Base-by-base conservation (phyloP, 2,888 invertebrate species). In the Belgica antarctica region DNA sequence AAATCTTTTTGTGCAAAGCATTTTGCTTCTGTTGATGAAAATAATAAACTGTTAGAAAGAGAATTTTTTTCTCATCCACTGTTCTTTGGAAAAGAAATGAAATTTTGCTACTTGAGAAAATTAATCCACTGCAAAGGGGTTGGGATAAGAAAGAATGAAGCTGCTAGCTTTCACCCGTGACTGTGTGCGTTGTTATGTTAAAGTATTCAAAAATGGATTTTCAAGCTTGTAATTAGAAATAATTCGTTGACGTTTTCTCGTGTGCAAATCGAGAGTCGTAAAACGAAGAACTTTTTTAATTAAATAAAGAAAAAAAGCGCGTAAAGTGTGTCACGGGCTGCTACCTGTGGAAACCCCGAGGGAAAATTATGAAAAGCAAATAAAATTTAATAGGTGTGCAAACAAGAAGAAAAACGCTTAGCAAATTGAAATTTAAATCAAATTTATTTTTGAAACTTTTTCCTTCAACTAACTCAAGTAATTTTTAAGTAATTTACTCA, bases 231-330 rank as follows among this genome's bases (percentile, higher is more conserved):
- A 47, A 63, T 63, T 63, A 63, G 41, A 63, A 63, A 46, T 63
- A 63, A 66, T 66, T 66, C 65, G 65, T 66, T 66, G 65, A 66
- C 65, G 65, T 47, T 36, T 41, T 66, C 25, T 27, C 46, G 47
- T 47, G 65, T 46, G 65, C 24, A 27, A 46, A 46, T 47, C 28
- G 8, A n/a, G 22, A 17, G 25, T 52, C 52, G 22, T 52, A 17
- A 52, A 52, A 52, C 17, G 52, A 7, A n/a, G 22, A 52, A 17
- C 22, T 52, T 52, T 52, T 52, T 52, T 22, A 52, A 22, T 52
- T 22, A 52, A 52, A 41, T 41, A 63, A 36, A 62, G 22, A 62
- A 61, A 4, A 22, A 46, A 46, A 46, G 46, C 34, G 34, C 12
- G 5, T 31, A 31, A 31, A 31, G 34, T 46, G 46, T 7, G 4